Percentiles rank a stretch among this genome's conserved stretches.
Conservation (phyloP, 2,113 vertebrate genomes). For the Pterocles orientalis region DNA sequence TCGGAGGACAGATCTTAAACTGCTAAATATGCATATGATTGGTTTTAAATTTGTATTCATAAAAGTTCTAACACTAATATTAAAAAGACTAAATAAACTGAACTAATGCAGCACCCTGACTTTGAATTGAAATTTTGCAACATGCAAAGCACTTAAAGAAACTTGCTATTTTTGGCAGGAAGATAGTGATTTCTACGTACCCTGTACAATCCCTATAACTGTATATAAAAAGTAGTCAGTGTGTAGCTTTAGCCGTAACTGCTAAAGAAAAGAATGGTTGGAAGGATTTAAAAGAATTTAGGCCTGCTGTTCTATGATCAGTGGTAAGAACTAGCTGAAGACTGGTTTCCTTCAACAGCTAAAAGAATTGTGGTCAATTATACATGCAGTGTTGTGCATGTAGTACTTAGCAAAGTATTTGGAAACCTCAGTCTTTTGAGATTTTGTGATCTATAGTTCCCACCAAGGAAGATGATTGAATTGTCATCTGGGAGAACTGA, state of each 20-base stretch:
- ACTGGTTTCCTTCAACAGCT: neutral
- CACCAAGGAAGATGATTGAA: neutral
- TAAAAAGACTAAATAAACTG: neutral
- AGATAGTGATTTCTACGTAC: neutral
- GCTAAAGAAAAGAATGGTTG: neutral
- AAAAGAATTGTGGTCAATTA: neutral
- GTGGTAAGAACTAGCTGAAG: neutral
- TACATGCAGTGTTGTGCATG: neutral
- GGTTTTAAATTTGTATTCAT: neutral
- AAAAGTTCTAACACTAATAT: neutral
- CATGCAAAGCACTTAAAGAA: neutral
- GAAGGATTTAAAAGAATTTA: neutral
- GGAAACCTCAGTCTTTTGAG: neutral
- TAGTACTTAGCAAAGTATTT: neutral
- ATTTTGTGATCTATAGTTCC: slow-evolving; percentile 11
- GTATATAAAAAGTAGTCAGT: neutral
- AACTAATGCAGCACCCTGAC: neutral
- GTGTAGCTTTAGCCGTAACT: neutral
- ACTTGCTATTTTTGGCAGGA: neutral
- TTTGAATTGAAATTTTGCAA: slow-evolving; percentile 5
- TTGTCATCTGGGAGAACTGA: slow-evolving; percentile 38
- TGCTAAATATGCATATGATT: neutral
- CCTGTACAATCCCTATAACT: slow-evolving; percentile 1
- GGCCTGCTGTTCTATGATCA: neutral
- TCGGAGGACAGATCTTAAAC: neutral